phyloP scores from a whole-genome alignment of 2,113 vertebrate species.

The Eulemur rufifrons region DNA sequence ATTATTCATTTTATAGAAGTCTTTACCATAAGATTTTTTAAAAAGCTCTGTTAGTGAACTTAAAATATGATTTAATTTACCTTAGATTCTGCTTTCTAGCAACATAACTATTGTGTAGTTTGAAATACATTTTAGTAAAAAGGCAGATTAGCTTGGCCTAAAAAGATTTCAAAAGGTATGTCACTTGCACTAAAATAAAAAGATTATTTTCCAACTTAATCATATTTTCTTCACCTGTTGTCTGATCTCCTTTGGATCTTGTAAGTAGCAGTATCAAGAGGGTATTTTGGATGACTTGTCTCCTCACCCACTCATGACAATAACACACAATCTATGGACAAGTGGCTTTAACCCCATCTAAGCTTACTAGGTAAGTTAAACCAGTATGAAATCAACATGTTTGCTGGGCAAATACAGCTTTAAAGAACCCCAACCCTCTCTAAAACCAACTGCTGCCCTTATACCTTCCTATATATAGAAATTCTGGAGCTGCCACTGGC shows the following conservation, averaged over 20 bases:
- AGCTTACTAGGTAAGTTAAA: background rate
- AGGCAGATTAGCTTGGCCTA: background rate
- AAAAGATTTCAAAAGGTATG: background rate
- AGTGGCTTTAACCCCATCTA: background rate
- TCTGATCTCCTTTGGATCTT: background rate
- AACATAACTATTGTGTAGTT: background rate
- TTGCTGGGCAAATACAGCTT: background rate
- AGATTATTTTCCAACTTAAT: background rate
- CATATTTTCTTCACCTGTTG: background rate
- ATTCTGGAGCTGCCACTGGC: background rate
- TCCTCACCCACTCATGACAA: background rate
- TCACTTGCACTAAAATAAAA: background rate
- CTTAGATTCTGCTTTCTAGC: background rate
- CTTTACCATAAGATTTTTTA: background rate
- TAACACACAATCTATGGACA: background rate
- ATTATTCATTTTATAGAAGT: background rate
- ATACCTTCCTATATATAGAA: background rate
- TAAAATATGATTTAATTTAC: slow-evolving; percentile 7
- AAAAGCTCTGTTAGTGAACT: background rate
- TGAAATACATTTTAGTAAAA: background rate
- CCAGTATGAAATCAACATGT: background rate
- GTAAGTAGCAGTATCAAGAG: background rate
- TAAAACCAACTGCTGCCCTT: background rate
- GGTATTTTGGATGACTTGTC: background rate
- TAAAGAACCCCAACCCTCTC: background rate